phyloP scores from a whole-genome alignment of 2,888 invertebrate species.

The Heteropelma amictum region DNA sequence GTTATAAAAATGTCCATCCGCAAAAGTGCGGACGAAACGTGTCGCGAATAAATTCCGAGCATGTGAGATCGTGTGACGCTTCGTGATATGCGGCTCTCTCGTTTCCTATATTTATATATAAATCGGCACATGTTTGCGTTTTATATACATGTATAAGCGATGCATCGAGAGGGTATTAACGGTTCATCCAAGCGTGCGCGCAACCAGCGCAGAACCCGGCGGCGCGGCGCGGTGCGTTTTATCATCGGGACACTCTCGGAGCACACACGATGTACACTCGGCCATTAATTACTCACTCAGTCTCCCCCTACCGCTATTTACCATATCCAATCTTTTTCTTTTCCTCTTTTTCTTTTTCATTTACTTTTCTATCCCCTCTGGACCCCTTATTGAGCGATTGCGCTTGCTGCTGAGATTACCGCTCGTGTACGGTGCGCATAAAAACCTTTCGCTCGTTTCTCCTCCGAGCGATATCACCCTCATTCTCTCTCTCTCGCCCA shows the following conservation, averaged over 20 bases:
- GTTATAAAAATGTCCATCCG: slow-evolving; percentile 17
- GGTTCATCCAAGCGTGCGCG: slow-evolving; percentile 44
- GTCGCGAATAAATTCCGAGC: slow-evolving; percentile 32
- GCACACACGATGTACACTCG: slow-evolving; percentile 51
- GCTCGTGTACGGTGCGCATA: slow-evolving; percentile 38
- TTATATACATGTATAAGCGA: slow-evolving; percentile 1
- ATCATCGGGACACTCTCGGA: slow-evolving; percentile 52
- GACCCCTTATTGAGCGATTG: slow-evolving; percentile 55
- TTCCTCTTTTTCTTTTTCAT: slow-evolving; percentile 5
- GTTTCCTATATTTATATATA: neutral
- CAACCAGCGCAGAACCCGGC: too few relatives aligned
- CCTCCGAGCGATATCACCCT: slow-evolving; percentile 6
- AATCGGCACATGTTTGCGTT: neutral
- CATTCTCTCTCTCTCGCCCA: slow-evolving; percentile 38
- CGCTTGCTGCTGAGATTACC: slow-evolving; percentile 54
- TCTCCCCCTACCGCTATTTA: neutral
- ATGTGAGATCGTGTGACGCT: slow-evolving; percentile 21
- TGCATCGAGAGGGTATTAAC: slow-evolving; percentile 44
- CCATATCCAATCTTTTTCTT: neutral
- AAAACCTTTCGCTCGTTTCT: slow-evolving; percentile 18
- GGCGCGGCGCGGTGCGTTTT: slow-evolving; percentile 47
- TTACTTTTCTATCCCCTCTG: slow-evolving; percentile 4
- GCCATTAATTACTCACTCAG: slow-evolving; percentile 56
- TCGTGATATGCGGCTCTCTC: slow-evolving; percentile 31
- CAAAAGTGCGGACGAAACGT: slow-evolving; percentile 24